Evolutionary conservation across 2,888 invertebrate species (phyloP).

Genomic region (Troides oblongomaculatus): DNA sequence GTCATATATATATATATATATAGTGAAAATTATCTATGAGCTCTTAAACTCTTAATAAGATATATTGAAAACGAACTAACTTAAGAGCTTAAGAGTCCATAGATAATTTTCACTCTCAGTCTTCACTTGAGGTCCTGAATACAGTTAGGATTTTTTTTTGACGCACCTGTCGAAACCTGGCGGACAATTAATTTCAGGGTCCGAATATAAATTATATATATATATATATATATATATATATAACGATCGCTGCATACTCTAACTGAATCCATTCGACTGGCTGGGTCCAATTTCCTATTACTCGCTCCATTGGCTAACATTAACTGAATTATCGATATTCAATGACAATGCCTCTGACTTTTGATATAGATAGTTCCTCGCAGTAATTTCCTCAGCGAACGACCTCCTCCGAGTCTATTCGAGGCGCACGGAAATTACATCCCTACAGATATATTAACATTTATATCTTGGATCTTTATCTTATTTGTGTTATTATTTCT

Average conservation of each 20-base stretch:
- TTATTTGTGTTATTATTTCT: neutral
- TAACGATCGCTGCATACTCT: neutral
- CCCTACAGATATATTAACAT: neutral
- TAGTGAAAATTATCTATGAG: too few relatives aligned
- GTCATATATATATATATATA: too few relatives aligned
- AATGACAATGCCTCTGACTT: conserved; percentile 23
- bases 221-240: too few relatives aligned
- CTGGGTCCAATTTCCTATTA: conserved; percentile 26
- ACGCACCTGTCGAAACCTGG: too few relatives aligned
- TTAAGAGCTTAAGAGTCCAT: too few relatives aligned
- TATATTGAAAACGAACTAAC: too few relatives aligned
- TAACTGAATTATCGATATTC: conserved; percentile 29
- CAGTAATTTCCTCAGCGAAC: conserved; percentile 27
- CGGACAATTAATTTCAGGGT: too few relatives aligned
- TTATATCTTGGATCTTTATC: neutral
- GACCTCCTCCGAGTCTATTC: conserved; percentile 1
- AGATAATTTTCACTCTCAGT: too few relatives aligned
- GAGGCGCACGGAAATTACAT: conserved; percentile 19
- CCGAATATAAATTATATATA: too few relatives aligned
- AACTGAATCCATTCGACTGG: conserved; percentile 14
- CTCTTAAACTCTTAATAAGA: too few relatives aligned
- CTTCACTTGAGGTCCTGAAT: too few relatives aligned
- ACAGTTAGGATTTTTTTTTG: too few relatives aligned
- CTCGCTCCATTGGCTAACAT: conserved; percentile 26
- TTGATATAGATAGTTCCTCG: conserved; percentile 22